A percentile compares a stretch with the other conserved stretches of the same genome.
Conservation (phyloP, 2,113 vertebrate genomes). For the Microtus ochrogaster region DNA sequence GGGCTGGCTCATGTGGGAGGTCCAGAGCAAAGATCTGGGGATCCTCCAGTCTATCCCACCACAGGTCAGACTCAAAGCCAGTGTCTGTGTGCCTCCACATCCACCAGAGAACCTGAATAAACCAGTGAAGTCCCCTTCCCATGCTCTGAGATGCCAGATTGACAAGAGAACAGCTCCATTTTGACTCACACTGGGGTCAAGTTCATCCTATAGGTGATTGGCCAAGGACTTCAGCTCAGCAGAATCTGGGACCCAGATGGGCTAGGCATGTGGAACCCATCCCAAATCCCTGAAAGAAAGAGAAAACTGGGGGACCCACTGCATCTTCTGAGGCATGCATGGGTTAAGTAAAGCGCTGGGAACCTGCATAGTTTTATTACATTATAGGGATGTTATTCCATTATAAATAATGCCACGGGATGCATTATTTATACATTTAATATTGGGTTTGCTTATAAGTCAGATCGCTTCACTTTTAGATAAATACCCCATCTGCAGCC, state of each 20-base stretch:
- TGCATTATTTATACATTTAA: slow-evolving; percentile 91
- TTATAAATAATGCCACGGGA: slow-evolving; percentile 88
- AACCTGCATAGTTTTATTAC: slow-evolving; percentile 84
- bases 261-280: neutral
- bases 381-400: slow-evolving; percentile 86
- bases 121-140: neutral
- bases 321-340: slow-evolving; percentile 63
- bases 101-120: neutral
- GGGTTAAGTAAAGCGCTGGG: slow-evolving; percentile 82
- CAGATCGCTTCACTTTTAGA: slow-evolving; percentile 83
- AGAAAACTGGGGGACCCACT: neutral
- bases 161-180: neutral
- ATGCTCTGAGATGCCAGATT: neutral
- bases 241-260: neutral
- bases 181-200: neutral
- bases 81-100: neutral
- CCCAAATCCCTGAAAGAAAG: slow-evolving; percentile 6
- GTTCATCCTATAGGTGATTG: neutral
- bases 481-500: slow-evolving; percentile 78
- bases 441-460: slow-evolving; percentile 87
- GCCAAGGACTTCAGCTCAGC: neutral
- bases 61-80: neutral
- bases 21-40: neutral
- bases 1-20: neutral
- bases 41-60: neutral